Conservation (phyloP, 2,888 invertebrate species). For the Frankliniella intonsa region DNA sequence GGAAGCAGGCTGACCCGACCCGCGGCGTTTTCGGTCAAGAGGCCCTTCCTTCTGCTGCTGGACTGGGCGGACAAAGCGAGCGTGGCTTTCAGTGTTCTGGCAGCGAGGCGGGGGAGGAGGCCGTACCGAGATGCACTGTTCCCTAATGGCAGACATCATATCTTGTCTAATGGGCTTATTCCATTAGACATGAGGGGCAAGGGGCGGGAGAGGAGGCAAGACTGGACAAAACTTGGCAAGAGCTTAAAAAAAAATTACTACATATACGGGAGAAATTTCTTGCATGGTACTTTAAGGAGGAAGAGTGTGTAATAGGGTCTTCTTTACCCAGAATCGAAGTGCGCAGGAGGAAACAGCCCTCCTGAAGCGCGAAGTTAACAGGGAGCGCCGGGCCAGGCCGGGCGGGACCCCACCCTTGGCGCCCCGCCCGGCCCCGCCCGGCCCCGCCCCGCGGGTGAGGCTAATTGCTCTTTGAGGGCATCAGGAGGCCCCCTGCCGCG, state of each 20-base stretch:
- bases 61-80: too few species aligned
- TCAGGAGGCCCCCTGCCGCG: background rate
- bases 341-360: too few species aligned
- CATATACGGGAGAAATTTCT: background rate
- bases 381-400: background rate
- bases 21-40: background rate
- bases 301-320: too few species aligned
- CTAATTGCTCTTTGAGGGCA: background rate
- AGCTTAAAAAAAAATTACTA: background rate
- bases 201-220: background rate
- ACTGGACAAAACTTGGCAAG: background rate
- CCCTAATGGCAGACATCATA: background rate
- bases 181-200: background rate
- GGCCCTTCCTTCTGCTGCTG: background rate
- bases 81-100: too few species aligned
- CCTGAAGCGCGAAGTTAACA: too few species aligned
- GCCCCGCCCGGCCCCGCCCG: too few species aligned
- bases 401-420: too few species aligned
- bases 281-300: too few species aligned
- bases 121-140: background rate
- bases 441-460: background rate
- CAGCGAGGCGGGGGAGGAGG: background rate
- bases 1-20: too few species aligned
- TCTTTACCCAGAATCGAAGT: too few species aligned
- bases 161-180: slow-evolving; percentile 17